A percentile compares a stretch with the other conserved stretches of the same genome.
These are phyloP conservation scores for Arnoldichthys spilopterus DNA, from an alignment of 2,797 vertebrate species.

Conservation along the genomic window DNA sequence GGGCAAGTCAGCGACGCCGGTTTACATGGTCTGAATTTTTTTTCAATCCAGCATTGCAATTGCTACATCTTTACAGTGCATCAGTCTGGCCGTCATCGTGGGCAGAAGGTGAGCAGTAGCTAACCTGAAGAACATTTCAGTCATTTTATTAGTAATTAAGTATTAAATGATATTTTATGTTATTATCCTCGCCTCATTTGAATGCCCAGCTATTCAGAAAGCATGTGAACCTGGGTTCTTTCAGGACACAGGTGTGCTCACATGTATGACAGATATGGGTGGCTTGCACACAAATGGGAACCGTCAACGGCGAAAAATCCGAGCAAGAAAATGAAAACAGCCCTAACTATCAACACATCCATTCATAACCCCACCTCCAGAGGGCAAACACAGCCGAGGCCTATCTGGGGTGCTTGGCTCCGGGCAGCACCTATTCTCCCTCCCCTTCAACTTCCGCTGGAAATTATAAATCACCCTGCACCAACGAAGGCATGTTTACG, in stretches of 20 bases:
- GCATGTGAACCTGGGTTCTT: not conserved
- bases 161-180: not conserved
- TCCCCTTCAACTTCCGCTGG: slow-evolving; percentile 17
- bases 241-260: not conserved
- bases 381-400: slow-evolving; percentile 16
- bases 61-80: no score
- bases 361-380: slow-evolving; percentile 33
- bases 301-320: not conserved
- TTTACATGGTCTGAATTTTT: no score
- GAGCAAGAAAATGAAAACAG: not conserved
- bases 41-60: no score
- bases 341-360: slow-evolving; percentile 17
- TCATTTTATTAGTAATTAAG: not conserved
- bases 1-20: no score
- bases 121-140: not conserved
- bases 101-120: no score
- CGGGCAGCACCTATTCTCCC: slow-evolving; percentile 16
- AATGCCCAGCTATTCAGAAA: not conserved
- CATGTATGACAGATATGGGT: not conserved
- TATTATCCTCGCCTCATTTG: not conserved
- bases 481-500: slow-evolving; percentile 46
- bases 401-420: slow-evolving; percentile 35
- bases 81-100: no score
- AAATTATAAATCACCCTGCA: slow-evolving; percentile 43
- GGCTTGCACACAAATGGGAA: not conserved